Evolutionary conservation across 2,888 invertebrate species (phyloP).

Genomic region (Prosopocoilus inquinatus): DNA sequence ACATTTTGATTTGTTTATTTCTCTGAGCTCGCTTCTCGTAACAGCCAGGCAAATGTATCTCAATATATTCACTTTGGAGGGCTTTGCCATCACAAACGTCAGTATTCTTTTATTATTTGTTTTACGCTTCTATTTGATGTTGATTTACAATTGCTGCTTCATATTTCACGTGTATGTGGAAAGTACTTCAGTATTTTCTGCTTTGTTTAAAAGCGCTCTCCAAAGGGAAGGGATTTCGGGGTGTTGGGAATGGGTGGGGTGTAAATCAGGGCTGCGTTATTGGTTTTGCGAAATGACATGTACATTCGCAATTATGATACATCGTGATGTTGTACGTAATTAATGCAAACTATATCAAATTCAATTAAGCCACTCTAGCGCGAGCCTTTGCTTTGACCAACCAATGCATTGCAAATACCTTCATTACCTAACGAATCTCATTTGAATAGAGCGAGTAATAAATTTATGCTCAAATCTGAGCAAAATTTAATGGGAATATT

Average conservation of each 20-base stretch:
- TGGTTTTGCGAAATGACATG: background rate
- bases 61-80: conserved; percentile 30
- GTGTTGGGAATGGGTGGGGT: too few relatives aligned
- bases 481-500: conserved; percentile 9
- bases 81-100: conserved; percentile 18
- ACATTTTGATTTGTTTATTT: conserved; percentile 47
- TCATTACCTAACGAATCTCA: conserved; percentile 32
- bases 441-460: conserved; percentile 23
- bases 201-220: too few relatives aligned
- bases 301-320: conserved; percentile 37
- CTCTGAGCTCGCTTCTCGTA: conserved; percentile 14
- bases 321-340: conserved; percentile 42
- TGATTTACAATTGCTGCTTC: background rate
- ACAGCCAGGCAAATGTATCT: conserved; percentile 24
- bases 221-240: too few relatives aligned
- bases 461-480: conserved; percentile 16
- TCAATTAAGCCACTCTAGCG: conserved; percentile 41
- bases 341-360: conserved; percentile 47
- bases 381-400: conserved; percentile 41
- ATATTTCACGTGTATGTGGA: too few relatives aligned
- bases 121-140: background rate
- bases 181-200: too few relatives aligned
- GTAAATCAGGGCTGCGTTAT: too few relatives aligned
- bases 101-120: background rate
- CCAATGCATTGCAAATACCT: conserved; percentile 42